Percentiles rank a stretch among this genome's conserved stretches.
These are phyloP conservation scores for Pocillopora grandis DNA, from an alignment of 92 coral and sea anemone genomes.

Conservation along the genomic window DNA sequence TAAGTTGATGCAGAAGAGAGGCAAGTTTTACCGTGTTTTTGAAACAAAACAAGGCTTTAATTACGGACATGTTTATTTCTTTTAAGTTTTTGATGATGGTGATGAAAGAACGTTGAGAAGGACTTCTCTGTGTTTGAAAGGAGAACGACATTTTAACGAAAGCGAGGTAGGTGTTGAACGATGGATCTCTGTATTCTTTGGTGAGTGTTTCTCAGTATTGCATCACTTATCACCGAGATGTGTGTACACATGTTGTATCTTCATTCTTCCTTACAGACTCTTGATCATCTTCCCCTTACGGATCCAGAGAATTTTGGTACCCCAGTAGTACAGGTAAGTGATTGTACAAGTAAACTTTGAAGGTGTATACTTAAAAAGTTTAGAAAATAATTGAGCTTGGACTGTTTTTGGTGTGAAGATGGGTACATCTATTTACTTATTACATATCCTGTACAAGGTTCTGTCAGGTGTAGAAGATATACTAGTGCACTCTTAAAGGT, in stretches of 20 bases:
- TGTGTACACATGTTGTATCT: background rate
- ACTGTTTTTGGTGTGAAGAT: no score
- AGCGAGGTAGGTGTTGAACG: constrained; percentile 77
- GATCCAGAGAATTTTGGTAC: constrained; percentile 99
- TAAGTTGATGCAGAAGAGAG: background rate
- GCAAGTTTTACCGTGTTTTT: background rate
- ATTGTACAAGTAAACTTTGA: no score
- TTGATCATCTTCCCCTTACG: constrained; percentile 96
- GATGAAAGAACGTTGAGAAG: constrained; percentile 95
- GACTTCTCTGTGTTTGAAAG: constrained; percentile 92
- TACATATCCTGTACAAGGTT: no score
- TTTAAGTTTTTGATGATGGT: constrained; percentile 97
- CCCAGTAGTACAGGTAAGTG: constrained; percentile 92
- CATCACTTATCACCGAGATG: background rate
- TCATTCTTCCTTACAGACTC: constrained; percentile 63
- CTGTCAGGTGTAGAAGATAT: background rate
- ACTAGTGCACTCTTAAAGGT: no score
- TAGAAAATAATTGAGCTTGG: no score
- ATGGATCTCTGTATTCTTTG: background rate
- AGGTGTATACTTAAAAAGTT: background rate
- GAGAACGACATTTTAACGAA: constrained; percentile 95
- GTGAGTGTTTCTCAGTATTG: constrained; percentile 26
- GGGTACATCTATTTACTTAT: no score
- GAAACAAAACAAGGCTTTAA: constrained; percentile 33
- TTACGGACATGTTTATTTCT: constrained; percentile 36